A percentile compares a stretch with the other conserved stretches of the same genome.
phyloP scores from a whole-genome alignment of 2,888 invertebrate genomes.

The Dolichopus griseipennis region DNA sequence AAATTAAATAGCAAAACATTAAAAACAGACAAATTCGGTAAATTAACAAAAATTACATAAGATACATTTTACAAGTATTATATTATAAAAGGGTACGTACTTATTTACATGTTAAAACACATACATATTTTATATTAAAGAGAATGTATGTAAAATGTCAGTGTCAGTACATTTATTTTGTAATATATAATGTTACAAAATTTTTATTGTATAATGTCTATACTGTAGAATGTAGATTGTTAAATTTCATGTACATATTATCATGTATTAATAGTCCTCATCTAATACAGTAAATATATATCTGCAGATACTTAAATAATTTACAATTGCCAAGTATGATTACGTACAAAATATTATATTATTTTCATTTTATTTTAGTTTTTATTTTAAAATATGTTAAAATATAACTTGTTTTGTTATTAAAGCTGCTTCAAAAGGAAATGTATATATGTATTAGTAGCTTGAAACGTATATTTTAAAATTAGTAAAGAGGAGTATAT shows the following conservation, averaged over 20 bases:
- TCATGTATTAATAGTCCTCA: not conserved
- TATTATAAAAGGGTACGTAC: not conserved
- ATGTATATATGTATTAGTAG: too few species aligned
- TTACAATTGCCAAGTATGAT: not conserved
- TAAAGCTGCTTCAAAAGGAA: too few species aligned
- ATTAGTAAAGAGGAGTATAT: too few species aligned
- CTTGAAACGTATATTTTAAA: too few species aligned
- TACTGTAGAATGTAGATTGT: not conserved
- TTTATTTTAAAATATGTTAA: too few species aligned
- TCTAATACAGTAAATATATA: not conserved
- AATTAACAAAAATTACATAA: not conserved
- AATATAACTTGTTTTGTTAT: too few species aligned
- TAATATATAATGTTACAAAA: not conserved
- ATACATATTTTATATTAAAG: not conserved
- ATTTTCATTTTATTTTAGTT: too few species aligned
- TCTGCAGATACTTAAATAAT: not conserved
- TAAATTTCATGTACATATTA: not conserved
- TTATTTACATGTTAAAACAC: not conserved
- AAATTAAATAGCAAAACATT: not conserved
- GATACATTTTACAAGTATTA: not conserved
- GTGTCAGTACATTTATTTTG: not conserved
- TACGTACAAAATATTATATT: too few species aligned
- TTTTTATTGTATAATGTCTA: not conserved
- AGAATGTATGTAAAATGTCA: not conserved
- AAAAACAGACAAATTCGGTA: slow-evolving; percentile 1